Evolutionary conservation across 92 coral and sea anemone genomes (phyloP), one percentile per base, ranked within the genome.

Genomic region (Palythoa heliodiscus): DNA sequence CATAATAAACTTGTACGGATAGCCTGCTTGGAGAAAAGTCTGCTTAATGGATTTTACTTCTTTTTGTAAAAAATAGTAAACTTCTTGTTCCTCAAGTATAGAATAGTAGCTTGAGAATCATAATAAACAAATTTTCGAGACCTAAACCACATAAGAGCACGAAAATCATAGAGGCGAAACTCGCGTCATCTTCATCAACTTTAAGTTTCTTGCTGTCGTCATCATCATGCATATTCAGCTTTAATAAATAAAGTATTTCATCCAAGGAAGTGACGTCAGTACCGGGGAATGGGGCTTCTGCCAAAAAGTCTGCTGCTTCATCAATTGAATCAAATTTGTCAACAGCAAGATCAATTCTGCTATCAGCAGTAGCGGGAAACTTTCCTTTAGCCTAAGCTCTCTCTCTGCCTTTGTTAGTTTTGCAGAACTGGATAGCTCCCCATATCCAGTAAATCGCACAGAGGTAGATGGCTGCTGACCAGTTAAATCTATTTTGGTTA

Each of bases 231-330:
- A 75, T 75, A 50, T 50, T 75, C 40, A 22, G 39, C 40, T 52
- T 75, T 52, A 50, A 10, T 52, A 17, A 20, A 52, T 75, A 7
- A 52, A 50, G 38, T 20, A 75, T 20, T 75, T 52, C 61, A 50
- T 52, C 38, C 40, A 75, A 75, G 63, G 78, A 20, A 20, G 61
- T 48, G 19, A 74, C 20, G 61, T 74, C 78, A 50, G 78, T 74
- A 74, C 29, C 55, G 50, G 60, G 63, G 78, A 39, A 68, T 68
- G 71, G 71, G 38, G 40, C 60, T 74, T 74, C 78, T 50, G 78
- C 78, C 63, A 74, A 63, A 52, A 75, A 19, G 39, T 50, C 63
- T n/a, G 78, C 78, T 75, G 78, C 78, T 48, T 75, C 40, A 20
- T 75, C 78, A 75, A 75, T 1, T 52, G 78, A 52, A 52, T 75